These are phyloP conservation scores for Euplagia quadripunctaria DNA, from an alignment of 2,888 invertebrate species.

Conservation along the genomic window DNA sequence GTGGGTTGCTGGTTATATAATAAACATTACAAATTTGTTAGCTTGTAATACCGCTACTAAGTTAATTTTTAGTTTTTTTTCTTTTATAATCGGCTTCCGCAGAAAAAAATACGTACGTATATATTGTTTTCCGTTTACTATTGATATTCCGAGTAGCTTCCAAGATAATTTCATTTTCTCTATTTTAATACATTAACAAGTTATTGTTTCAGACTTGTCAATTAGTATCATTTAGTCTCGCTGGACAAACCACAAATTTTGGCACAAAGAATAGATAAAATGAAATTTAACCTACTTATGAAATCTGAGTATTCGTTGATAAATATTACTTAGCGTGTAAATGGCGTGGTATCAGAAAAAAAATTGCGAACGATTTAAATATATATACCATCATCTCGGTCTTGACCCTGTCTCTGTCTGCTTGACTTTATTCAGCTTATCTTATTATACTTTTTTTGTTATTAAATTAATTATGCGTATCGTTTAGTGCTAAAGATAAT, in stretches of 20 bases:
- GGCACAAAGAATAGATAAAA: constrained; percentile 2
- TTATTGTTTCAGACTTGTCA: neutral
- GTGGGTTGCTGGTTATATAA: too few relatives aligned
- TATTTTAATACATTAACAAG: neutral
- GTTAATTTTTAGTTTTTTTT: too few relatives aligned
- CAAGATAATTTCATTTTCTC: neutral
- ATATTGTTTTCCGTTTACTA: too few relatives aligned
- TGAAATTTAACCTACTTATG: constrained; percentile 1
- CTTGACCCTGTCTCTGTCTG: neutral
- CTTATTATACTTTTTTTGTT: neutral
- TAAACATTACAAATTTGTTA: too few relatives aligned
- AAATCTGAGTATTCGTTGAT: neutral
- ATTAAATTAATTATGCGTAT: neutral
- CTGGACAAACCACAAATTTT: neutral
- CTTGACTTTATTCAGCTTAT: neutral
- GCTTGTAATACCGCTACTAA: too few relatives aligned
- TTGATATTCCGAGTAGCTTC: too few relatives aligned
- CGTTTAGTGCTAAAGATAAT: neutral
- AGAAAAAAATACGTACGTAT: too few relatives aligned
- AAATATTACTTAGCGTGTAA: neutral
- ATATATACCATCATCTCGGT: neutral
- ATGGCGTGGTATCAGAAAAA: neutral
- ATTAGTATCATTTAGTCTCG: neutral
- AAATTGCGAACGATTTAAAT: neutral
- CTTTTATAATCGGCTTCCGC: too few relatives aligned